Evolutionary conservation across 1,140 invertebrate genomes (phyloP), one percentile per base, ranked within the genome.

Genomic region (Diorhabda carinulata): DNA sequence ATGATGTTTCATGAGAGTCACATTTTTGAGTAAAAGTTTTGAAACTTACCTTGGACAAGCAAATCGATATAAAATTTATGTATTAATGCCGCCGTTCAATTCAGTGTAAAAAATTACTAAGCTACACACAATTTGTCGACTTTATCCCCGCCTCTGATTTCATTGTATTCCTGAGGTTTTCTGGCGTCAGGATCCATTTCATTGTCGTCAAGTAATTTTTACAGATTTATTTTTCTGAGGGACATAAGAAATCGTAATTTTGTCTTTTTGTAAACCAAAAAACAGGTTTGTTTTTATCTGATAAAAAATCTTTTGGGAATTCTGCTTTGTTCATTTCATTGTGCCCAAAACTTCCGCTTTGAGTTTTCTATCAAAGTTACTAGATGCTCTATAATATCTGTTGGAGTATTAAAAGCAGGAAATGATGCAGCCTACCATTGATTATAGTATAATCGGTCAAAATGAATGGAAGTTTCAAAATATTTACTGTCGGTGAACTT

Each of bases 31-130:
- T 25, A 25, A 25, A 25, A 25, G 25, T 25, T 25, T 41, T 40
- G 58, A 41, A 60, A 40, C 58, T n/a, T 56, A 7, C n/a, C n/a
- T n/a, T 56, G 52, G 52, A 56, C 52, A 56, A n/a, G n/a, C 52
- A 56, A 56, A 56, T 56, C n/a, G 52, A n/a, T 25, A 25, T 25
- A 25, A 25, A 25, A 25, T 25, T 25, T 25, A 25, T 25, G 2
- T 25, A 25, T 25, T 25, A 2, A 25, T 56, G 25, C 25, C 25
- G 25, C 25, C 25, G 25, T 25, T 25, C 25, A 25, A 25, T 25
- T 2, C 25, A 25, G 25, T 25, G 25, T 25, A 25, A n/a, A 25
- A 25, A 25, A 25, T 25, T 25, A 25, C 25, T 2, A 25, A 25
- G 25, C 25, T 25, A 25, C 25, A 25, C 25, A 25, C 25, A 25